Evolutionary conservation across 37 sponge, comb jelly and placozoan genomes (phyloP), one percentile per base, ranked within the genome.

Genomic region (Petrosia ficiformis): DNA sequence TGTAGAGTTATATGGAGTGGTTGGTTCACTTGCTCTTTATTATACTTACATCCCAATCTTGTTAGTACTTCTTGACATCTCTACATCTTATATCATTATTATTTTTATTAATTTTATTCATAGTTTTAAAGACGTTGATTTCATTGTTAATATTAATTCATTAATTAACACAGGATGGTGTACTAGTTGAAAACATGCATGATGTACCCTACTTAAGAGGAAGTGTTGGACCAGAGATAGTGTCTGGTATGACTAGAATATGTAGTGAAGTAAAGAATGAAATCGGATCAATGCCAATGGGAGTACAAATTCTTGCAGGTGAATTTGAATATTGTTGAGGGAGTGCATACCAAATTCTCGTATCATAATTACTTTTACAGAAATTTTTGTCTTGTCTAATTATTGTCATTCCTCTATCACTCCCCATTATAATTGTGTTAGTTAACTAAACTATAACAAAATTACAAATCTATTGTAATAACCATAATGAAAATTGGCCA

Each of bases 161-260:
- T 31, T 37, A 21, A 4, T 3, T 68, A 30, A 19, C 69, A 38
- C 70, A 86, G 87, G 87, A 95, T 82, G 86, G 79, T 11, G 37
- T 95, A 24, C 30, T 95, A 31, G 80, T 95, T n/a, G 96, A 95
- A 70, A 95, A 95, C 68, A 95, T 95, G 96, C 96, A 95, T 59
- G 96, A 95, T 52, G 44, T 66, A 10, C 96, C 96, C 3, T 95
- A 89, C 78, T 32, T 95, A 31, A 77, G 69, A 29, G 60, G 79
- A 31, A 25, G 24, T 11, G 86, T 77, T 10, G 86, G 84, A 3
- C 87, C 90, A 32, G 96, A 92, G 78, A 71, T 86, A 31, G 80
- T 82, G 6, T 80, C 93, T 0, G 60, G 77, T 68, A 92, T 95
- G 90, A 80, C 93, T 31, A 26, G 84, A 4, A 66, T 92, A 22